These are phyloP conservation scores for Sialis fuliginosa DNA, from an alignment of 2,888 invertebrate species.

Conservation along the genomic window DNA sequence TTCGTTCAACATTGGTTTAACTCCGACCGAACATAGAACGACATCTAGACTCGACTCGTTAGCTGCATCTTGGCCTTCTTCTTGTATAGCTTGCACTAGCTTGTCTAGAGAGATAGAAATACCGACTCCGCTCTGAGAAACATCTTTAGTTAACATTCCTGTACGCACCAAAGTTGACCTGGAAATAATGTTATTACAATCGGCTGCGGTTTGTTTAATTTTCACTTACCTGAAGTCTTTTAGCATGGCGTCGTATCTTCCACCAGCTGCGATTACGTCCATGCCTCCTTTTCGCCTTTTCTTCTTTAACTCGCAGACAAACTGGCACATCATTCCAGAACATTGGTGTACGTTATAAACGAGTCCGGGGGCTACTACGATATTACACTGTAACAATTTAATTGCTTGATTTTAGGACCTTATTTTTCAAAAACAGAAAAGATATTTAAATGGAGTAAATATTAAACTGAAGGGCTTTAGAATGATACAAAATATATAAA, in stretches of 20 bases:
- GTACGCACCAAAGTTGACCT: constrained; percentile 17
- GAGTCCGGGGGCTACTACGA: constrained; percentile 38
- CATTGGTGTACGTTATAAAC: constrained; percentile 42
- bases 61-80: constrained; percentile 18
- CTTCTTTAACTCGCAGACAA: constrained; percentile 37
- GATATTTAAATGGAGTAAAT: no score
- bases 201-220: neutral
- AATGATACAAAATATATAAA: neutral
- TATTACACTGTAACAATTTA: constrained; percentile 32
- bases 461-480: no score
- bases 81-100: constrained; percentile 42
- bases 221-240: constrained; percentile 42
- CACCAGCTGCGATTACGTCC: constrained; percentile 72
- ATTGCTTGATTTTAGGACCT: no score
- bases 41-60: constrained; percentile 38
- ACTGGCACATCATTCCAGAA: constrained; percentile 50
- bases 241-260: constrained; percentile 74
- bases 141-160: constrained; percentile 19
- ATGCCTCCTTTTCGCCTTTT: constrained; percentile 33
- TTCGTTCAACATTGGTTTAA: constrained; percentile 36
- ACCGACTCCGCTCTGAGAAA: constrained; percentile 49
- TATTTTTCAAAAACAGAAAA: no score
- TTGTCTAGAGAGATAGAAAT: constrained; percentile 74
- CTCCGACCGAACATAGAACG: constrained; percentile 46
- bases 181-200: neutral